Evolutionary conservation across 2,797 vertebrate genomes (phyloP), one percentile per base, ranked within the genome.

Genomic region (Antrozous pallidus): DNA sequence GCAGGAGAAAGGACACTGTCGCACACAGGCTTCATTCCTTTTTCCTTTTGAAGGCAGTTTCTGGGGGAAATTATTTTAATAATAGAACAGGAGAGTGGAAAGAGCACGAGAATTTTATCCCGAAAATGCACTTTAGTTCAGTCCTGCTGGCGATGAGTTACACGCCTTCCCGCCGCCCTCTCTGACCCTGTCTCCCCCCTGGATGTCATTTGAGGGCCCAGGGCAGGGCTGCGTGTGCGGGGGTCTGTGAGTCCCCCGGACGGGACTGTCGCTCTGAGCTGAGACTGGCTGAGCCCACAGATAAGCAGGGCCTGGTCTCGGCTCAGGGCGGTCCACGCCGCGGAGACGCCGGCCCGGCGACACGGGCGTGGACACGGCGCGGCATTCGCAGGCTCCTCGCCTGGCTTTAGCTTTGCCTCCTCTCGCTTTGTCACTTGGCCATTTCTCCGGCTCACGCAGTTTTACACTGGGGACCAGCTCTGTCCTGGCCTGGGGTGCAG

Each of bases 401-500:
- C 54, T 58, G 56, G 56, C 56, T 58, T 58, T 28, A 2, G 56
- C 10, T 5, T 58, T 58, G 5, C 56, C 26, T 58, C 56, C 26
- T 58, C 5, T 28, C 56, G 14, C 56, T 28, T 58, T 28, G 56
- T 58, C 56, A 11, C 56, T 58, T 58, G 13, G 14, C 28, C 56
- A 28, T 28, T 10, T 13, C 13, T 58, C 56, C 26, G 5, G 13
- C 11, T 58, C 56, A 58, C 5, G 56, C 6, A 13, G 56, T 58
- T 8, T 58, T 58, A 58, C 28, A 58, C 13, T 28, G 56, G 56
- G 26, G 6, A 13, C 3, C 56, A 2, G 0, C 11, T 58, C 49
- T 31, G 56, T 14, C 33, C 0, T 18, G 9, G 51, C 20, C 1
- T 3, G 33, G 26, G 40, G 6, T 2, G 6, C 6, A 22, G 11